Evolutionary conservation across 1,140 invertebrate species (phyloP).

Genomic region (Drosophila takahashii): DNA sequence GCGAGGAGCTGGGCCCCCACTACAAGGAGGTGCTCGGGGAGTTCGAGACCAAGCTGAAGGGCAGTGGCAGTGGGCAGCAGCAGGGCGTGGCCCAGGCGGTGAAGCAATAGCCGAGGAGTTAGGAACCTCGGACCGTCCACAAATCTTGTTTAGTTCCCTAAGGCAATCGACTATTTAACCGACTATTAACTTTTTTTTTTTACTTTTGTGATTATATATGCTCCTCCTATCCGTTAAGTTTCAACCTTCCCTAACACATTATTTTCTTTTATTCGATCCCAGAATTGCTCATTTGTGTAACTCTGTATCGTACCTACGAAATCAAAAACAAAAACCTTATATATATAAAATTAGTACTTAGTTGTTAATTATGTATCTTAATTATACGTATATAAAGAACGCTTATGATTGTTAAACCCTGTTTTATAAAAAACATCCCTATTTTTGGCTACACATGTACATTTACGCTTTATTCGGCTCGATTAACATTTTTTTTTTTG

Average conservation of each 20-base stretch:
- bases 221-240: slow-evolving; percentile 5
- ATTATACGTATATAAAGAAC: slow-evolving; percentile 42
- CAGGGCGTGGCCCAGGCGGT: slow-evolving; percentile 65
- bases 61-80: slow-evolving; percentile 44
- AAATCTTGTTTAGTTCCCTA: slow-evolving; percentile 40
- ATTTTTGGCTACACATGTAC: slow-evolving; percentile 23
- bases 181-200: slow-evolving; percentile 13
- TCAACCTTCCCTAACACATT: neutral
- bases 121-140: slow-evolving; percentile 1
- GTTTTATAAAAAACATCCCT: neutral
- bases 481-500: slow-evolving; percentile 15
- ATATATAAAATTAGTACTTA: slow-evolving; percentile 29
- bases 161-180: slow-evolving; percentile 8
- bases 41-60: slow-evolving; percentile 72
- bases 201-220: slow-evolving; percentile 21
- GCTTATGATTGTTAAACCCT: slow-evolving; percentile 36
- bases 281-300: neutral
- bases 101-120: slow-evolving; percentile 43
- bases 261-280: neutral
- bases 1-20: slow-evolving; percentile 85
- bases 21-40: slow-evolving; percentile 69
- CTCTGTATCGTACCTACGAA: neutral
- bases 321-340: slow-evolving; percentile 1
- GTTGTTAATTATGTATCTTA: slow-evolving; percentile 51
- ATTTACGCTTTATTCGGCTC: slow-evolving; percentile 32